Percentiles rank a stretch among this genome's conserved stretches.
These are phyloP conservation scores for Alentia gelatinosa DNA, from an alignment of 2,888 invertebrate genomes.

Conservation along the genomic window DNA sequence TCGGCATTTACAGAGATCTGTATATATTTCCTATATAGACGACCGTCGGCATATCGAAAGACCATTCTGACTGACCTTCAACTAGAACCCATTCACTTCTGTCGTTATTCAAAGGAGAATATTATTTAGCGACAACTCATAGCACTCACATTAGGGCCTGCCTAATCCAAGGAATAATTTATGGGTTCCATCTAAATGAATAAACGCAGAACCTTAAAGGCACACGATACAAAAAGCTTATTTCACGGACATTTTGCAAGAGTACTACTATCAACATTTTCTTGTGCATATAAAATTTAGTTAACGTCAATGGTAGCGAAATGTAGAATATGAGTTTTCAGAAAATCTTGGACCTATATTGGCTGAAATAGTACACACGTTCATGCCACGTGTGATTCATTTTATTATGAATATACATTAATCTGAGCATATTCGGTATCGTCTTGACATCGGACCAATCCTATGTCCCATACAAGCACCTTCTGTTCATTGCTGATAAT, in stretches of 20 bases:
- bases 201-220: neutral
- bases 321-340: neutral
- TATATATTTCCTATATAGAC: too few relatives aligned
- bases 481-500: too few relatives aligned
- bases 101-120: neutral
- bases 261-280: neutral
- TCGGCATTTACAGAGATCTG: too few relatives aligned
- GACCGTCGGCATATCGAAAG: neutral
- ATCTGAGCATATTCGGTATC: neutral
- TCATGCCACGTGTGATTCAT: too few relatives aligned
- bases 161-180: neutral
- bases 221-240: too few relatives aligned
- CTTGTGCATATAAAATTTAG: neutral
- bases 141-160: slow-evolving; percentile 5
- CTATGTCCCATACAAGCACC: neutral
- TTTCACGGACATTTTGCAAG: too few relatives aligned
- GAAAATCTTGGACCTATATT: neutral
- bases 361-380: neutral
- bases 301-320: neutral
- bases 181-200: neutral
- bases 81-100: neutral
- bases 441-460: too few relatives aligned
- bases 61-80: neutral
- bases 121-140: neutral
- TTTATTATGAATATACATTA: too few relatives aligned